Evolutionary conservation across 2,113 vertebrate species (phyloP).

Genomic region (Vulpes ferrilata): DNA sequence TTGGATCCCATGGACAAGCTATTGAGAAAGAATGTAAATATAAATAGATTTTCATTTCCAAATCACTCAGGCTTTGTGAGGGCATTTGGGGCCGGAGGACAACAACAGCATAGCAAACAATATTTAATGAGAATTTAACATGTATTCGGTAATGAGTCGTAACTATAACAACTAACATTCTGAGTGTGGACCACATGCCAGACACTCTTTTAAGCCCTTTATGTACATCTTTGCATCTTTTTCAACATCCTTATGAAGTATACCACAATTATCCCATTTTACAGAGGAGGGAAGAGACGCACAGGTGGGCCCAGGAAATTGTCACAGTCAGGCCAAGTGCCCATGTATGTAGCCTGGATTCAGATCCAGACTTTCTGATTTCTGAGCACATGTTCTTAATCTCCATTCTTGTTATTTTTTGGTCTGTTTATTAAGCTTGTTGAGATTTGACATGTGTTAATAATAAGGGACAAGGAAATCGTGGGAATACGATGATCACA

Average conservation of each 20-base stretch:
- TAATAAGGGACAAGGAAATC: neutral
- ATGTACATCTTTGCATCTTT: neutral
- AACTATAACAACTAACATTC: neutral
- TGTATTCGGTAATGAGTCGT: neutral
- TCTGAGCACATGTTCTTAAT: neutral
- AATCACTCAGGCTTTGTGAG: neutral
- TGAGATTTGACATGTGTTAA: neutral
- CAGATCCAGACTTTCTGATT: neutral
- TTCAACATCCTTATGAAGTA: neutral
- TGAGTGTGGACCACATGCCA: neutral
- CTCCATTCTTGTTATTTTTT: neutral
- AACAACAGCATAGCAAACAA: neutral
- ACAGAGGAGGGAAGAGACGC: neutral
- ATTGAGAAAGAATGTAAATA: neutral
- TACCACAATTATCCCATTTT: neutral
- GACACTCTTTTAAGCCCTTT: neutral
- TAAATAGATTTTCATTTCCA: neutral
- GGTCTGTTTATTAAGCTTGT: neutral
- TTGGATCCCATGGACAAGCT: accelerated
- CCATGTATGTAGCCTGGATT: neutral
- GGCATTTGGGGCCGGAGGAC: neutral
- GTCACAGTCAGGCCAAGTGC: neutral
- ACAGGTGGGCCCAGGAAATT: neutral
- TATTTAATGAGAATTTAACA: neutral
- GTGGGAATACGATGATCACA: neutral